Evolutionary conservation across 2,797 vertebrate genomes (phyloP).

Genomic region (Manis javanica): DNA sequence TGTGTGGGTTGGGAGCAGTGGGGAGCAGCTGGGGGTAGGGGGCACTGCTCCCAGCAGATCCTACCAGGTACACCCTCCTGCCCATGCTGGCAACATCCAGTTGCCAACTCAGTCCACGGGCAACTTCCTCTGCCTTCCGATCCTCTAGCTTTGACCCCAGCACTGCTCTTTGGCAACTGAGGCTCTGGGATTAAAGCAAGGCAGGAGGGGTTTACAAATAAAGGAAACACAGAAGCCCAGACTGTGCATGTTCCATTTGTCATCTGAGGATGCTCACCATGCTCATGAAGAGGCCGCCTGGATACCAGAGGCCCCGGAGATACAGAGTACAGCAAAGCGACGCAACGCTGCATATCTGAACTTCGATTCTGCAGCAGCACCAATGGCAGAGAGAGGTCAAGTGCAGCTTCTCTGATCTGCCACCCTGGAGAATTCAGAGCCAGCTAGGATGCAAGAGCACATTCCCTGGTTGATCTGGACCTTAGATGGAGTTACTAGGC

Average conservation of each 20-base stretch:
- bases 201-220: not conserved
- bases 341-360: not conserved
- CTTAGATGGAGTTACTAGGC: not conserved
- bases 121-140: not conserved
- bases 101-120: not conserved
- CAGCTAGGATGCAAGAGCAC: not conserved
- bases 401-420: not conserved
- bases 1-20: not conserved
- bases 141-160: not conserved
- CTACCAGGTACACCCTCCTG: rapidly evolving
- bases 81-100: not conserved
- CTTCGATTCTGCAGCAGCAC: not conserved
- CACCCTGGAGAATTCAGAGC: not conserved
- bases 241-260: not conserved
- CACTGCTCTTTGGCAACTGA: not conserved
- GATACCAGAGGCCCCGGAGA: not conserved
- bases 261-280: not conserved
- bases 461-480: not conserved
- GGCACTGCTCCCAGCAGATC: not conserved
- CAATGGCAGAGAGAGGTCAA: not conserved
- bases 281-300: not conserved
- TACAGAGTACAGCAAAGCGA: not conserved
- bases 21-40: rapidly evolving
- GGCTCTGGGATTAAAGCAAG: not conserved
- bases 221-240: not conserved